phyloP scores from a whole-genome alignment of 2,113 vertebrate genomes.

The Onychostoma macrolepis region DNA sequence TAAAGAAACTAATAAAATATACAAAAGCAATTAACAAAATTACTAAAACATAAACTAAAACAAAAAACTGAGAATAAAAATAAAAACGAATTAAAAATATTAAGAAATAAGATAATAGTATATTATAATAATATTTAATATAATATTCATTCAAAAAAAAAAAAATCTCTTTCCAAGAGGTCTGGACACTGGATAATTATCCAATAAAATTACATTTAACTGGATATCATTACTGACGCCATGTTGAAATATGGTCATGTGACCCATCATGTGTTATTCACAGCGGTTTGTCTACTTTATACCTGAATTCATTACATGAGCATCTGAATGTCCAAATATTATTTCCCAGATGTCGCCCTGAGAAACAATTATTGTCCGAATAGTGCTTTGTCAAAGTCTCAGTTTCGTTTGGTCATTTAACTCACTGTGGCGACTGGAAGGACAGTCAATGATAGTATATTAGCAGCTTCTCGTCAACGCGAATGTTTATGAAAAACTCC shows the following conservation, averaged over 20 bases:
- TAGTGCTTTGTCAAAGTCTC: not conserved
- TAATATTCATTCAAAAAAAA: not conserved
- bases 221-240: not conserved
- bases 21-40: not conserved
- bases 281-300: not conserved
- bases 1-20: not conserved
- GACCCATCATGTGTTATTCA: not conserved
- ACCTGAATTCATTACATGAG: not conserved
- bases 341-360: not conserved
- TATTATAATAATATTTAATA: too few relatives aligned
- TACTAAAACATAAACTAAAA: not conserved
- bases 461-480: constrained; percentile 56
- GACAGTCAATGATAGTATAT: not conserved
- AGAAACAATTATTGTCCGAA: not conserved
- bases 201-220: not conserved
- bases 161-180: too few relatives aligned
- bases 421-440: not conserved
- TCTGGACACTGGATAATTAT: too few relatives aligned
- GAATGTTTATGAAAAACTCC: constrained; percentile 76
- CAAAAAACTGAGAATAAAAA: not conserved
- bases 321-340: not conserved
- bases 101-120: not conserved
- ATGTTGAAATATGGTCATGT: not conserved
- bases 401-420: not conserved
- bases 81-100: not conserved